A percentile compares a stretch with the other conserved stretches of the same genome.
These are phyloP conservation scores for Cliona cf. orientalis DNA, from an alignment of 37 sponge, comb jelly and placozoan species.

Conservation along the genomic window DNA sequence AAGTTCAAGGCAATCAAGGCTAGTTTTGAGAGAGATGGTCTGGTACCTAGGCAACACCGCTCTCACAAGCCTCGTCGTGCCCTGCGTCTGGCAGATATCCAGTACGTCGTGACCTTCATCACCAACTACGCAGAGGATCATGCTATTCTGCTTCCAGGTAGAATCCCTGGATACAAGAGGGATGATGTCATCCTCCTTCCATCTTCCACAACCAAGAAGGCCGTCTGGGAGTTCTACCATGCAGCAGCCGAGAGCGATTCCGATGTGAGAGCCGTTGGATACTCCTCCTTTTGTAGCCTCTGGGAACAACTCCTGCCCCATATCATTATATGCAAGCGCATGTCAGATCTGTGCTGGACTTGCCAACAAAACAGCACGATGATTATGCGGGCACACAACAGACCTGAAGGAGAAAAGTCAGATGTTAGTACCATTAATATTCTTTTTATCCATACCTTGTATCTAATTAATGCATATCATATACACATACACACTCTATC, in stretches of 20 bases:
- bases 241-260: background rate
- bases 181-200: conserved; percentile 22
- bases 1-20: background rate
- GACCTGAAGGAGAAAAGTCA: too few relatives aligned
- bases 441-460: too few relatives aligned
- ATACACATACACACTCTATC: too few relatives aligned
- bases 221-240: conserved; percentile 15
- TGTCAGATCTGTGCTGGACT: conserved; percentile 35
- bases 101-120: background rate
- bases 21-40: background rate
- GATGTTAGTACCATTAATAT: too few relatives aligned
- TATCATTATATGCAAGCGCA: conserved; percentile 1
- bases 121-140: conserved; percentile 8
- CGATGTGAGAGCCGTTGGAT: background rate
- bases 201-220: conserved; percentile 1
- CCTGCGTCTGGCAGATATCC: background rate
- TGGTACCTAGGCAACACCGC: background rate
- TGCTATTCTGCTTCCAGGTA: conserved; percentile 8
- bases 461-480: too few relatives aligned
- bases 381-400: too few relatives aligned
- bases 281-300: background rate
- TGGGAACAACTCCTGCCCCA: conserved; percentile 2
- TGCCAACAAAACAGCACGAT: too few relatives aligned
- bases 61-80: background rate
- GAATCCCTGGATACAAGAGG: too few relatives aligned